Percentiles rank a stretch among this genome's conserved stretches.
Conservation (phyloP, 2,797 vertebrate species). For the Megalops cyprinoides region DNA sequence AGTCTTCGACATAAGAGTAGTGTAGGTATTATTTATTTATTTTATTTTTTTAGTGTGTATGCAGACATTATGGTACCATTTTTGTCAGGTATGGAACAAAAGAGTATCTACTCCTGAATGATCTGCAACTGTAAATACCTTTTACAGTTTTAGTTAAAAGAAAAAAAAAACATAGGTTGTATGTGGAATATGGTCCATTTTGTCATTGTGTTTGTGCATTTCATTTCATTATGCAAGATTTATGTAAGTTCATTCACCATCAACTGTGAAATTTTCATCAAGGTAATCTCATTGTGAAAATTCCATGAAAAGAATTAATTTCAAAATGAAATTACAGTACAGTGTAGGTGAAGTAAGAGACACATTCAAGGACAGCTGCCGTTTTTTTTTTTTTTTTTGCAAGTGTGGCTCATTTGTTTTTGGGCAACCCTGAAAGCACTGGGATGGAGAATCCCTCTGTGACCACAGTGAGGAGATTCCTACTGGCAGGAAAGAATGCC, state of each 20-base stretch:
- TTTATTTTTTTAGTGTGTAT: too few species aligned
- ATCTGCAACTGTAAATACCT: neutral
- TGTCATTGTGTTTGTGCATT: neutral
- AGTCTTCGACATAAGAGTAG: too few species aligned
- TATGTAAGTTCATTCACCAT: constrained; percentile 20
- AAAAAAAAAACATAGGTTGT: neutral
- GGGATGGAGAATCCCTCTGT: neutral
- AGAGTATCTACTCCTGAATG: neutral
- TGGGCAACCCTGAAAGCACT: neutral
- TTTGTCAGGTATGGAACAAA: too few species aligned
- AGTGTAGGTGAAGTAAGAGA: neutral
- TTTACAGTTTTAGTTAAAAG: neutral
- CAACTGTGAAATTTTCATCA: constrained; percentile 1
- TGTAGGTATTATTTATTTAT: too few species aligned
- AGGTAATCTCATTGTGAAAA: constrained; percentile 4
- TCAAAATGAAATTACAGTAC: constrained; percentile 14
- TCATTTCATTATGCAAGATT: neutral
- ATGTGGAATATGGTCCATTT: neutral
- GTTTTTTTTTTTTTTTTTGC: neutral
- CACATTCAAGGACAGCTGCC: neutral
- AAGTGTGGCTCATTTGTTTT: too few species aligned
- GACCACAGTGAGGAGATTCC: constrained; percentile 8
- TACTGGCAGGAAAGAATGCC: constrained; percentile 17
- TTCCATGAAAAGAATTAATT: constrained; percentile 5
- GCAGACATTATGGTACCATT: too few species aligned